Evolutionary conservation across 2,113 vertebrate species (phyloP).

Genomic region (Cyanoramphus novaezelandiae): DNA sequence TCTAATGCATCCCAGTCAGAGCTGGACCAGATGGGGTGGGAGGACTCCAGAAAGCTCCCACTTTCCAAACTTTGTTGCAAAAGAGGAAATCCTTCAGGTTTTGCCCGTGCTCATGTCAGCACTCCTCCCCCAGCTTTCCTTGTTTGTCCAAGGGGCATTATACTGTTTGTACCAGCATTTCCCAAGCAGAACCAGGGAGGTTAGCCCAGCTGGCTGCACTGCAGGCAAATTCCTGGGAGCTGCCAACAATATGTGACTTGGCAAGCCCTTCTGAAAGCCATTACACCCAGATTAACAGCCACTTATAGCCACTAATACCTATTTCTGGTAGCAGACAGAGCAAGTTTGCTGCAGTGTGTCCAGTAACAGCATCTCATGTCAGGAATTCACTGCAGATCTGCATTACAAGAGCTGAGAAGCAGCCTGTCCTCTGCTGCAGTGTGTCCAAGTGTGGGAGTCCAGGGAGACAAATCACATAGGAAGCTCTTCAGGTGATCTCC

Average conservation of each 20-base stretch:
- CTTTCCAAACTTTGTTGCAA: neutral
- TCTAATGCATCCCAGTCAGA: neutral
- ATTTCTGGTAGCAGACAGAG: constrained; percentile 14
- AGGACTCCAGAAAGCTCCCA: neutral
- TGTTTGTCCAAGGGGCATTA: neutral
- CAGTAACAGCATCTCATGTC: neutral
- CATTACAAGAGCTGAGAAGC: neutral
- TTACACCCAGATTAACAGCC: neutral
- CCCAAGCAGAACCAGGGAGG: neutral
- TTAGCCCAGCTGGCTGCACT: neutral
- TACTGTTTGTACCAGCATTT: neutral
- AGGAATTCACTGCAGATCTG: neutral
- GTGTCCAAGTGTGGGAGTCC: neutral
- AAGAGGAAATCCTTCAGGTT: constrained; percentile 2
- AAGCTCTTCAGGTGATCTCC: neutral
- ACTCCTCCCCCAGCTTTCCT: too few relatives aligned
- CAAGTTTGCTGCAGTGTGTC: neutral
- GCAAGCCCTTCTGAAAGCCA: neutral
- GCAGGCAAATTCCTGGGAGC: neutral
- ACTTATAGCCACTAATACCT: constrained; percentile 4
- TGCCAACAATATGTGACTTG: neutral
- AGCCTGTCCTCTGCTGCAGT: neutral
- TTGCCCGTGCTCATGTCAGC: neutral
- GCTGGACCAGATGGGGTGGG: neutral
- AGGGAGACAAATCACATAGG: neutral